Evolutionary conservation across 2,113 vertebrate genomes (phyloP).

Genomic region (Paedocypris sp.): DNA sequence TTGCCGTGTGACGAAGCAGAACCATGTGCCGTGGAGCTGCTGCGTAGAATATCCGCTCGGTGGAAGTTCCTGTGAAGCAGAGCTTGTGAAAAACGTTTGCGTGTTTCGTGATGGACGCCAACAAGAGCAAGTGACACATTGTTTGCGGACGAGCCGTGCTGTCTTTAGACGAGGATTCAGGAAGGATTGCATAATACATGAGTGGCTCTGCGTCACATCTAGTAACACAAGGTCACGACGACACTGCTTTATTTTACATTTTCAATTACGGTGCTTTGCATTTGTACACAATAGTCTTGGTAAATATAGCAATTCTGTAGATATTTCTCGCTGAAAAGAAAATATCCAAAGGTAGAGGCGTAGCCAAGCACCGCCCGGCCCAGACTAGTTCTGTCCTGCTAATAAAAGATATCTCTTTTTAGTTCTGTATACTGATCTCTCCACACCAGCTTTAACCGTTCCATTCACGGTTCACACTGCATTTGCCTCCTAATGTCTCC

Average conservation of each 20-base stretch:
- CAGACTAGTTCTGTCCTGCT: slow-evolving; percentile 49
- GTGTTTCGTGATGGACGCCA: slow-evolving; percentile 9
- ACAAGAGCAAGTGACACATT: slow-evolving; percentile 12
- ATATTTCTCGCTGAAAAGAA: not conserved
- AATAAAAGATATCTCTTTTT: slow-evolving; percentile 59
- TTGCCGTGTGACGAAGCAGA: slow-evolving; percentile 36
- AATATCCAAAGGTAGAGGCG: not conserved
- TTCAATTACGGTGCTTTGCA: no score
- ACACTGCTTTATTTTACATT: not conserved
- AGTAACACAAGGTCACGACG: not conserved
- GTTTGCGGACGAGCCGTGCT: slow-evolving; percentile 5
- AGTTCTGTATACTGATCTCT: slow-evolving; percentile 55
- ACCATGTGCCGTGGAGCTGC: slow-evolving; percentile 29
- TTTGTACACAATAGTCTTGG: no score
- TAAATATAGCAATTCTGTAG: no score
- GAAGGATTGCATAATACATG: not conserved
- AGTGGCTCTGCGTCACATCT: not conserved
- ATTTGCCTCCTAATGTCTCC: slow-evolving; percentile 62
- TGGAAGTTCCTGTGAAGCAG: slow-evolving; percentile 4
- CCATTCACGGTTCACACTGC: slow-evolving; percentile 61
- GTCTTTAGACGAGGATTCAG: not conserved
- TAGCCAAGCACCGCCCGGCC: slow-evolving; percentile 32
- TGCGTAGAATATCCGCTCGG: slow-evolving; percentile 6
- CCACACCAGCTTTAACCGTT: slow-evolving; percentile 53
- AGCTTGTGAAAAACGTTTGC: slow-evolving; percentile 28